Evolutionary conservation across 2,113 vertebrate species (phyloP).

Genomic region (Galeopterus variegatus): DNA sequence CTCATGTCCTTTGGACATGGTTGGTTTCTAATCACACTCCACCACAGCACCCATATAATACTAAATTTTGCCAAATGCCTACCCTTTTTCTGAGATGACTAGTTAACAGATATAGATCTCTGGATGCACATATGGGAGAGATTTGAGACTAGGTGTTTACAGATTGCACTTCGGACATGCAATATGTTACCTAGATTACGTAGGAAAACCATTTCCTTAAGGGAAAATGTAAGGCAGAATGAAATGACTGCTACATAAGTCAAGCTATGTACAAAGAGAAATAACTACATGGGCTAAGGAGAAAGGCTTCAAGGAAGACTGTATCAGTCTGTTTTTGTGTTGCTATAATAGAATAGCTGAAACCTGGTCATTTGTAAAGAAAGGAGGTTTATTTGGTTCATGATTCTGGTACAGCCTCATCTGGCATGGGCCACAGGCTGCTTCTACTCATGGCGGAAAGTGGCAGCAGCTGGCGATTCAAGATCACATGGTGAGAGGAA

Average conservation of each 20-base stretch:
- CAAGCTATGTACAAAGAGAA: background rate
- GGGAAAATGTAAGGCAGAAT: background rate
- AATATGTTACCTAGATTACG: background rate
- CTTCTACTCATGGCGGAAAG: too few relatives aligned
- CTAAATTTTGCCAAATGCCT: background rate
- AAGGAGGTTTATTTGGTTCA: too few relatives aligned
- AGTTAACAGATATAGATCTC: background rate
- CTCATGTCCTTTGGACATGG: background rate
- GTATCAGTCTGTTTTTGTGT: too few relatives aligned
- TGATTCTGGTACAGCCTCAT: too few relatives aligned
- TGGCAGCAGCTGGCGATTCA: too few relatives aligned
- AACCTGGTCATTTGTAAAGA: too few relatives aligned
- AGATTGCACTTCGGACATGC: background rate
- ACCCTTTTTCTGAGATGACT: background rate
- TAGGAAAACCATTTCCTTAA: background rate
- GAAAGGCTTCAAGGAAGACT: background rate
- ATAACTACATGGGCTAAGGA: background rate
- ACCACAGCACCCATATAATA: background rate
- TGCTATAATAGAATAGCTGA: too few relatives aligned
- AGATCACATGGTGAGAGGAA: too few relatives aligned
- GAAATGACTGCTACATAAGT: background rate
- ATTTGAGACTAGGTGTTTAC: background rate
- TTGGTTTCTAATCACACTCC: background rate
- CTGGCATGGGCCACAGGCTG: too few relatives aligned
- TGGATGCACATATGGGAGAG: background rate